Percentiles rank a stretch among this genome's conserved stretches.
These are phyloP conservation scores for Microctenopoma steveboyesi DNA, from an alignment of 2,797 vertebrate genomes.

Conservation along the genomic window DNA sequence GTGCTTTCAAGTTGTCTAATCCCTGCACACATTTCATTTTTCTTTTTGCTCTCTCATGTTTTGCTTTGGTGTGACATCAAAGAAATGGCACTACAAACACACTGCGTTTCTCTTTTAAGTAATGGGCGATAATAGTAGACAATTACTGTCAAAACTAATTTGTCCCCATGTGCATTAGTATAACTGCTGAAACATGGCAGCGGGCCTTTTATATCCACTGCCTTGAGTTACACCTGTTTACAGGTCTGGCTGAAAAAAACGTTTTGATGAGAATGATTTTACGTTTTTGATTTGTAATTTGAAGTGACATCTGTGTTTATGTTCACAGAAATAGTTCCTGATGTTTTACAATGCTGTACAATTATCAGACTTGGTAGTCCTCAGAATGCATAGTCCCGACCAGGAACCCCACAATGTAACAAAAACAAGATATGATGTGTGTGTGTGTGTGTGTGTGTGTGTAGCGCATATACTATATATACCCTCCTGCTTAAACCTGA, in stretches of 20 bases:
- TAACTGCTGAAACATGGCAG: constrained; percentile 44
- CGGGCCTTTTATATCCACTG: constrained; percentile 22
- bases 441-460: background rate
- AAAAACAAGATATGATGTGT: background rate
- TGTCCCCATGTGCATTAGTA: constrained; percentile 39
- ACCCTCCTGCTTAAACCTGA: constrained; percentile 16
- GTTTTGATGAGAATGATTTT: constrained; percentile 1
- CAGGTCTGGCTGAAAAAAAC: no score
- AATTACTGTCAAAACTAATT: constrained; percentile 60
- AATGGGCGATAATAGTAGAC: constrained; percentile 56
- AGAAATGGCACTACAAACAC: constrained; percentile 55
- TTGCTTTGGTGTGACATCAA: constrained; percentile 70
- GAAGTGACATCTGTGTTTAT: background rate
- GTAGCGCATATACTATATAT: background rate
- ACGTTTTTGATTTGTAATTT: background rate
- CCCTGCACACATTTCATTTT: constrained; percentile 54
- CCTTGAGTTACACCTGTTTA: constrained; percentile 41
- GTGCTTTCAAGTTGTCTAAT: constrained; percentile 66
- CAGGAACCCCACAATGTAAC: background rate
- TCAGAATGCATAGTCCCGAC: background rate
- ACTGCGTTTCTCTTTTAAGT: constrained; percentile 53
- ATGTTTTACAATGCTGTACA: constrained; percentile 7
- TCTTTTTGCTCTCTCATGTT: constrained; percentile 40
- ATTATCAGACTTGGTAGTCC: background rate
- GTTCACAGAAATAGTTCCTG: background rate